A percentile compares a stretch with the other conserved stretches of the same genome.
phyloP scores from a whole-genome alignment of 2,113 vertebrate genomes.

The Gambusia holbrooki region DNA sequence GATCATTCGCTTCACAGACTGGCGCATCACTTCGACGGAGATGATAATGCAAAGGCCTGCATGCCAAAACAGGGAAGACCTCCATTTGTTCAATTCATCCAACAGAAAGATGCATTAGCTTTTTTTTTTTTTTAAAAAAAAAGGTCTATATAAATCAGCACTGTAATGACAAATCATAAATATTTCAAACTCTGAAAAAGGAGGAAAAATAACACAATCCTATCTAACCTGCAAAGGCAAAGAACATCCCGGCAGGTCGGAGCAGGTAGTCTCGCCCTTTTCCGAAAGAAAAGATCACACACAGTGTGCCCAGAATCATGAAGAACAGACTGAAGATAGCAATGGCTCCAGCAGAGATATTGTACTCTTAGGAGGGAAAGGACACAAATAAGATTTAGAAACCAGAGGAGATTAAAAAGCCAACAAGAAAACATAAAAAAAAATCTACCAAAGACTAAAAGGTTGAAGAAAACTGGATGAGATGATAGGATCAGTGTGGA shows the following conservation, averaged over 20 bases:
- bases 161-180: too few relatives aligned
- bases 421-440: background rate
- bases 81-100: background rate
- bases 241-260: constrained; percentile 95
- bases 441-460: background rate
- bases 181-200: background rate
- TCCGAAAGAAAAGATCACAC: constrained; percentile 86
- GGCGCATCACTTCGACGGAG: constrained; percentile 95
- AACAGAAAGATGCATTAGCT: too few relatives aligned
- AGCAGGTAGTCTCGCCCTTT: constrained; percentile 92
- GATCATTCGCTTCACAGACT: constrained; percentile 95
- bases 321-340: constrained; percentile 94
- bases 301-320: constrained; percentile 86
- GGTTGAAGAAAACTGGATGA: background rate
- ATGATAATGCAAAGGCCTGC: constrained; percentile 95
- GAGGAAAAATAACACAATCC: background rate
- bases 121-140: too few relatives aligned
- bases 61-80: constrained; percentile 14
- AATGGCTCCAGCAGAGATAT: constrained; percentile 96
- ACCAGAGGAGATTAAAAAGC: background rate
- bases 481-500: background rate
- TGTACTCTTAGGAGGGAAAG: constrained; percentile 85
- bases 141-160: too few relatives aligned
- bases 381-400: background rate
- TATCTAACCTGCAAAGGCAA: constrained; percentile 89